Evolutionary conservation across 2,113 vertebrate species (phyloP).

Genomic region (Atherinomorus stipes): DNA sequence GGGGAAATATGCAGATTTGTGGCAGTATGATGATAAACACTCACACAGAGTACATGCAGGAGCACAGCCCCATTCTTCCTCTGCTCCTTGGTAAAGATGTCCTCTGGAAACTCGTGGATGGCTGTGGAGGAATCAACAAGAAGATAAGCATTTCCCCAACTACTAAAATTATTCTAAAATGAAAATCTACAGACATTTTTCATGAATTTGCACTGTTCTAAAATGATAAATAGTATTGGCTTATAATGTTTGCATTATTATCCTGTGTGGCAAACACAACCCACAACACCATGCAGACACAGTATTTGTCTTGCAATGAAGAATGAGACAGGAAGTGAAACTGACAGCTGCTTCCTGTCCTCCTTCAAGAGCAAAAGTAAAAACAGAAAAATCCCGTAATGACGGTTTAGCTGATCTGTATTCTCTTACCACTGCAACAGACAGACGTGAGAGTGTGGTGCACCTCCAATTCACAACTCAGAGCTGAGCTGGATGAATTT

Average conservation of each 20-base stretch:
- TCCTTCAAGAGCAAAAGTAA: conserved; percentile 36
- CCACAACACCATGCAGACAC: neutral
- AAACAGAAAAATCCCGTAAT: conserved; percentile 7
- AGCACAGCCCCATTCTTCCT: conserved; percentile 79
- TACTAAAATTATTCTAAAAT: neutral
- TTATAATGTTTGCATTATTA: neutral
- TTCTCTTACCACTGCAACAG: conserved; percentile 25
- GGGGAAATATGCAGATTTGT: conserved; percentile 1
- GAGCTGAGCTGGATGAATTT: conserved; percentile 65
- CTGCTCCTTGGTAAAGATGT: conserved; percentile 85
- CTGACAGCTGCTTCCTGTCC: conserved; percentile 64
- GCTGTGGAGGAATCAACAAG: conserved; percentile 55
- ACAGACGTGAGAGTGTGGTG: conserved; percentile 40
- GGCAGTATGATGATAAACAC: conserved; percentile 28
- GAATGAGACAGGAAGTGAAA: conserved; percentile 58
- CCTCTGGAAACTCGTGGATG: conserved; percentile 85
- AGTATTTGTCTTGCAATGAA: neutral
- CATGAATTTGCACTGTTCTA: too few relatives aligned
- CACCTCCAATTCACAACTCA: conserved; percentile 69
- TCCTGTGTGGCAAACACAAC: neutral
- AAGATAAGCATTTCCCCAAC: neutral
- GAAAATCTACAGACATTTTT: too few relatives aligned
- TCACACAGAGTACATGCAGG: conserved; percentile 84
- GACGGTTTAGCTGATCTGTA: conserved; percentile 35
- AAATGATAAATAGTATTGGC: neutral